phyloP scores from a whole-genome alignment of 1,140 invertebrate genomes.

The Lepidurus packardi region DNA sequence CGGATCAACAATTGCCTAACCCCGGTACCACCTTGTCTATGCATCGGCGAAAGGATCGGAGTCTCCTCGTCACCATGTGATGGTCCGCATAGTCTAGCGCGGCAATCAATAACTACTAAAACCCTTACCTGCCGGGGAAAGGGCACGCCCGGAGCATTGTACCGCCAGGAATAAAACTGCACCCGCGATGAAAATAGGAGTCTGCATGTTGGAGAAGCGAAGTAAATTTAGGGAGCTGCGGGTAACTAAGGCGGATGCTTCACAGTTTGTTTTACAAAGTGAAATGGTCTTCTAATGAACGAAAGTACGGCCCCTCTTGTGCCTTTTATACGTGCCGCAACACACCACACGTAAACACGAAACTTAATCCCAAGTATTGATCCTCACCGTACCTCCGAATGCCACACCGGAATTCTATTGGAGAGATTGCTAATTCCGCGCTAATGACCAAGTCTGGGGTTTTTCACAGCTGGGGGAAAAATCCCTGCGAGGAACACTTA shows the following conservation, averaged over 20 bases:
- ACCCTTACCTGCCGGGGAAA: background rate
- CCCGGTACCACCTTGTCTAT: background rate
- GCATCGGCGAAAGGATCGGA: background rate
- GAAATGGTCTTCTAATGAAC: background rate
- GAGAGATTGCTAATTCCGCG: background rate
- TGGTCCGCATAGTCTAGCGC: background rate
- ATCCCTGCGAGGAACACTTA: background rate
- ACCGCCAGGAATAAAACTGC: constrained; percentile 8
- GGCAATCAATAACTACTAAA: background rate
- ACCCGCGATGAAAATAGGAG: background rate
- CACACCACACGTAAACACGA: background rate
- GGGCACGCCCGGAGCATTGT: background rate
- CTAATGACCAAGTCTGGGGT: background rate
- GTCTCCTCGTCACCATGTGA: background rate
- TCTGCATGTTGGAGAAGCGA: background rate
- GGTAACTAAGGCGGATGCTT: background rate
- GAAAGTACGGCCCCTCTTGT: background rate
- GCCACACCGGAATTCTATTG: background rate
- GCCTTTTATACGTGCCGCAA: background rate
- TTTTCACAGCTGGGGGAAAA: background rate
- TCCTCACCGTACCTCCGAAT: background rate
- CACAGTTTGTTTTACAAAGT: background rate
- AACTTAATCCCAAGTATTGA: constrained; percentile 2
- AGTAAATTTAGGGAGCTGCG: background rate
- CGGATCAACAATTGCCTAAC: background rate